These are phyloP conservation scores for Andrena camellia DNA, from an alignment of 2,888 invertebrate genomes.

Conservation along the genomic window DNA sequence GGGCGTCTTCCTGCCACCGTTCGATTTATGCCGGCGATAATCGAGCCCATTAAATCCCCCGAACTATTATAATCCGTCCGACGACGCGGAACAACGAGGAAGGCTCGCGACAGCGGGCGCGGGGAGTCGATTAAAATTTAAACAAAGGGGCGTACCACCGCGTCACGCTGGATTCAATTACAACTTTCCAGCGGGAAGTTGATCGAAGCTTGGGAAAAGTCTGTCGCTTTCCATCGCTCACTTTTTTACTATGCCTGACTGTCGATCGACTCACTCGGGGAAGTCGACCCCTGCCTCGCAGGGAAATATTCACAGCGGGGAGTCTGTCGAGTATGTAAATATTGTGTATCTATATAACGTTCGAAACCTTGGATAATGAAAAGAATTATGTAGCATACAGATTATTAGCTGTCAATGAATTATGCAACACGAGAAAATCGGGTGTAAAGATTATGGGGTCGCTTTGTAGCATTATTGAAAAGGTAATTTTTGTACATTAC, in stretches of 20 bases:
- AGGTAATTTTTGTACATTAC: too few species aligned
- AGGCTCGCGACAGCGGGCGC: slow-evolving; percentile 16
- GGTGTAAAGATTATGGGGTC: too few species aligned
- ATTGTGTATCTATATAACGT: too few species aligned
- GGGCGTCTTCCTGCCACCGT: neutral
- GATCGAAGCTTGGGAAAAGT: slow-evolving; percentile 27
- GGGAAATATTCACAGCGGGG: too few species aligned
- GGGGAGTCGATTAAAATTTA: slow-evolving; percentile 48
- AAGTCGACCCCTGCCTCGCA: too few species aligned
- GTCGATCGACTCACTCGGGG: too few species aligned
- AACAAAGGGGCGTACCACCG: slow-evolving; percentile 33
- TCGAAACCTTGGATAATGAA: too few species aligned
- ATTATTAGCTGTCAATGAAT: too few species aligned
- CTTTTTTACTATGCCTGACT: neutral
- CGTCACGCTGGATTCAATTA: slow-evolving; percentile 34
- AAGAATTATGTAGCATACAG: too few species aligned
- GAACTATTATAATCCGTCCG: slow-evolving; percentile 18
- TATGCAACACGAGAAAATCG: too few species aligned
- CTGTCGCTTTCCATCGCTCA: slow-evolving; percentile 12
- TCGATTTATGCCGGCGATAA: slow-evolving; percentile 27
- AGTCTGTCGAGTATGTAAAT: too few species aligned
- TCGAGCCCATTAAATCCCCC: slow-evolving; percentile 22
- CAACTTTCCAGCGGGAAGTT: slow-evolving; percentile 38
- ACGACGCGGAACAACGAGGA: slow-evolving; percentile 1
- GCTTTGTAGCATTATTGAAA: too few species aligned